A percentile compares a stretch with the other conserved stretches of the same genome.
phyloP scores from a whole-genome alignment of 2,797 vertebrate species.

The Halcyon leucocephala region DNA sequence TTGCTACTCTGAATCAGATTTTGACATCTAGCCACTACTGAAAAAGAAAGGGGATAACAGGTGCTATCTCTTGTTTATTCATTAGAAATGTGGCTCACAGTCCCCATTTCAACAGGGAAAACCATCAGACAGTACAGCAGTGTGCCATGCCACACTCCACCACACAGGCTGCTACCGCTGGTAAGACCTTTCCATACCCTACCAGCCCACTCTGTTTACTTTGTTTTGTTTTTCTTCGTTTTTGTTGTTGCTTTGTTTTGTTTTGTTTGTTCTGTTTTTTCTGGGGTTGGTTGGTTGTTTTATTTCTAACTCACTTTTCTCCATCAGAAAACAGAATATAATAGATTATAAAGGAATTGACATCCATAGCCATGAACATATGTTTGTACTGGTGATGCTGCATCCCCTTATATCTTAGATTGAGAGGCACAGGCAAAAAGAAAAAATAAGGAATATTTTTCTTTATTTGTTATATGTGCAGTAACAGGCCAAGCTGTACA shows the following conservation, averaged over 20 bases:
- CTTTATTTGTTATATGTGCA: not conserved
- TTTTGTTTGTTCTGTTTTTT: not conserved
- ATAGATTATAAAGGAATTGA: not conserved
- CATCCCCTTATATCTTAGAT: not conserved
- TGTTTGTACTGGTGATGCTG: not conserved
- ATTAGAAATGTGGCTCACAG: not conserved
- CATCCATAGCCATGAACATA: accelerated
- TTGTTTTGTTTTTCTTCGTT: no score
- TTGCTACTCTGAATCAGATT: not conserved
- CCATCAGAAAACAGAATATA: not conserved
- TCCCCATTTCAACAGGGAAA: not conserved
- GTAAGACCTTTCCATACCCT: not conserved
- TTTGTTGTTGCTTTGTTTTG: no score
- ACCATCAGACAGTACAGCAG: not conserved
- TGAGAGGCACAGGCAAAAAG: not conserved
- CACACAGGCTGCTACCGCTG: not conserved
- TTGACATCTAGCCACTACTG: not conserved
- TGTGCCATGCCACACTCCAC: not conserved
- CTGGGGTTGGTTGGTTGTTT: not conserved
- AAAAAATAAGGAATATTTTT: not conserved
- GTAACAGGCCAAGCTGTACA: not conserved
- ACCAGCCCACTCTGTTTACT: not conserved
- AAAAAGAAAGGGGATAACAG: not conserved
- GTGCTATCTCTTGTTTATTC: not conserved
- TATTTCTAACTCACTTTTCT: not conserved